phyloP scores from a whole-genome alignment of 2,113 vertebrate genomes.

The Gymnarchus niloticus region DNA sequence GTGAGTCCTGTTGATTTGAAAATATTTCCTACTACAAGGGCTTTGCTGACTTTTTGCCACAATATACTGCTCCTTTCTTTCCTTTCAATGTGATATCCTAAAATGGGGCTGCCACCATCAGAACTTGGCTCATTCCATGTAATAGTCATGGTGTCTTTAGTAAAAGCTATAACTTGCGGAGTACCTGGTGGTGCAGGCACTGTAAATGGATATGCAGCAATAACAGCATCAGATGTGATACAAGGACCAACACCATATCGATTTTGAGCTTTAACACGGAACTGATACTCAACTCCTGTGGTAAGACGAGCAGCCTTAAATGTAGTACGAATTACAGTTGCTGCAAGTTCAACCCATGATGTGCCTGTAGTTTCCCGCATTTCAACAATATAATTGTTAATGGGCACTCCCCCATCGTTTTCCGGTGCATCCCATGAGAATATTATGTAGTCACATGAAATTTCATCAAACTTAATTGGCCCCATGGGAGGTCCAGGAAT shows the following conservation, averaged over 20 bases:
- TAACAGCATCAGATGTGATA: slow-evolving; percentile 77
- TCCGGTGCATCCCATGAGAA: slow-evolving; percentile 92
- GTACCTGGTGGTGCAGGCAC: slow-evolving; percentile 91
- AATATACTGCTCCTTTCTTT: slow-evolving; percentile 91
- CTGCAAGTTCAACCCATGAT: slow-evolving; percentile 83
- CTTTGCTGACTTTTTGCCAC: slow-evolving; percentile 87
- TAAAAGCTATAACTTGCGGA: slow-evolving; percentile 81
- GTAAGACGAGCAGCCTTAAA: slow-evolving; percentile 85
- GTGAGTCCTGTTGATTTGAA: slow-evolving; percentile 87
- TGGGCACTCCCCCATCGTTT: slow-evolving; percentile 93
- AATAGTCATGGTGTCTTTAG: slow-evolving; percentile 90
- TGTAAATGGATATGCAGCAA: slow-evolving; percentile 92
- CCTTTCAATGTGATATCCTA: slow-evolving; percentile 93
- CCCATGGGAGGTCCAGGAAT: slow-evolving; percentile 91
- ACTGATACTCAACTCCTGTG: slow-evolving; percentile 89
- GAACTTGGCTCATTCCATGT: slow-evolving; percentile 91
- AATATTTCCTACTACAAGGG: slow-evolving; percentile 80
- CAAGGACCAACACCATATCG: slow-evolving; percentile 85
- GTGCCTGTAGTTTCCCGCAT: slow-evolving; percentile 86
- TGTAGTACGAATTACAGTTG: slow-evolving; percentile 82
- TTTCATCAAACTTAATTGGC: slow-evolving; percentile 86
- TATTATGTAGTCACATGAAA: slow-evolving; percentile 77
- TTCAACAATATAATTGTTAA: slow-evolving; percentile 90
- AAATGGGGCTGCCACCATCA: slow-evolving; percentile 91
- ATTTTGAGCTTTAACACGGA: slow-evolving; percentile 93